Percentiles rank a stretch among this genome's conserved stretches.
phyloP scores from a whole-genome alignment of 2,888 invertebrate species.

The Eupithecia inturbata region DNA sequence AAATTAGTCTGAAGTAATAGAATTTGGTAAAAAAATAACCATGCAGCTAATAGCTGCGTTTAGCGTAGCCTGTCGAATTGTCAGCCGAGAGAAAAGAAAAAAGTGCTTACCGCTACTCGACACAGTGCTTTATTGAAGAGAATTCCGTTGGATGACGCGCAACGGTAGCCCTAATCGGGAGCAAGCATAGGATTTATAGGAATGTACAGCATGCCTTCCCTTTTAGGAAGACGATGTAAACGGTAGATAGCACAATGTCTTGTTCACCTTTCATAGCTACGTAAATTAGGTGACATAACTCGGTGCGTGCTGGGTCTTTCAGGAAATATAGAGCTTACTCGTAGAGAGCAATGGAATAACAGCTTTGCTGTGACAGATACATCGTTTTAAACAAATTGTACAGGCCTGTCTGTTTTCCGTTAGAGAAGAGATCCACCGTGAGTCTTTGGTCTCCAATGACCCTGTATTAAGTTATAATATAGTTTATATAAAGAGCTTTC shows the following conservation, averaged over 20 bases:
- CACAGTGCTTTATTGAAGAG: conserved; percentile 80
- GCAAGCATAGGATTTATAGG: conserved; percentile 38
- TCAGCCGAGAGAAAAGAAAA: conserved; percentile 64
- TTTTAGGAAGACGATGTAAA: conserved; percentile 34
- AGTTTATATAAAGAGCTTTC: conserved; percentile 19
- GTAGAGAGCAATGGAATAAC: background rate
- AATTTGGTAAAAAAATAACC: conserved; percentile 25
- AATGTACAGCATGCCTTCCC: conserved; percentile 31
- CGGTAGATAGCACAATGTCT: conserved; percentile 35
- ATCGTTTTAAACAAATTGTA: background rate
- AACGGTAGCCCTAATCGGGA: conserved; percentile 57
- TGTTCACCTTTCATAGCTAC: conserved; percentile 29
- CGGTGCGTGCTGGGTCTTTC: conserved; percentile 1
- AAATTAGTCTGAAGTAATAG: conserved; percentile 1
- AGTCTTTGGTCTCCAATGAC: background rate
- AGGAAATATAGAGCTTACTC: background rate
- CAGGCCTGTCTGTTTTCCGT: background rate
- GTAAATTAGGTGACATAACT: conserved; percentile 27
- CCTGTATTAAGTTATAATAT: background rate
- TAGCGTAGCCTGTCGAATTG: conserved; percentile 63
- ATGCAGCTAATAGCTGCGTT: conserved; percentile 44
- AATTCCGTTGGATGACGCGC: conserved; percentile 67
- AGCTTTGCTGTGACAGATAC: background rate
- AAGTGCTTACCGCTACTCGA: conserved; percentile 79
- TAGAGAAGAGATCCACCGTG: background rate